Evolutionary conservation across 2,797 vertebrate genomes (phyloP), one percentile per base, ranked within the genome.

Genomic region (Pteronotus mesoamericanus): DNA sequence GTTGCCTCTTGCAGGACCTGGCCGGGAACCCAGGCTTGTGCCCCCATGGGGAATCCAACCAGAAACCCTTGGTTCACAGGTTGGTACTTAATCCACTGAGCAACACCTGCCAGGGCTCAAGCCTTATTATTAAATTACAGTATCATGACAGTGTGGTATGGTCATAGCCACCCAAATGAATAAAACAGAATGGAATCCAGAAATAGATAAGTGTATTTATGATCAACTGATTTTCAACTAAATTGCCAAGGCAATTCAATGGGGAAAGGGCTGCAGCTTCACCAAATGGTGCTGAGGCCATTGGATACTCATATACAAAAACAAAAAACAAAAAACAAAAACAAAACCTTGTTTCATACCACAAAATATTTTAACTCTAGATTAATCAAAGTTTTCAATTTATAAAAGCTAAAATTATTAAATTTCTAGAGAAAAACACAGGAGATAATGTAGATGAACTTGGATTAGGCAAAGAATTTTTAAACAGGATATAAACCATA

Each of bases 341-440:
- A n/a, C n/a, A n/a, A 64, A 37, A 12, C 18, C 11, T 59, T 89
- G 55, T n/a, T 59, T 93, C n/a, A 39, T 5, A 82, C 19, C 7
- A 84, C 16, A n/a, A 11, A 80, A 44, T 29, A 48, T 24, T 85
- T 59, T 34, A 68, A 69, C 32, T 86, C 57, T 85, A 59, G 87
- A 46, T 74, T 55, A 69, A 89, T 61, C 55, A 46, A 66, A 84
- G 16, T 79, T 48, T n/a, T 94, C 16, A 74, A 88, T n/a, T n/a
- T n/a, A 26, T 68, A 94, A 89, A 29, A 85, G 74, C 22, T 74
- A 92, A 80, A 86, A 80, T 74, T 92, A 59, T 68, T 83, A 84
- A 75, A 93, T 51, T 51, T 69, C 51, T 74, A 86, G 57, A 77
- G 53, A n/a, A 83, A 83, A 87, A 64, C 14, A 32, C 12, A 77